Percentiles rank a stretch among this genome's conserved stretches.
These are phyloP conservation scores for Ahaetulla prasina DNA, from an alignment of 2,113 vertebrate genomes.

Conservation along the genomic window DNA sequence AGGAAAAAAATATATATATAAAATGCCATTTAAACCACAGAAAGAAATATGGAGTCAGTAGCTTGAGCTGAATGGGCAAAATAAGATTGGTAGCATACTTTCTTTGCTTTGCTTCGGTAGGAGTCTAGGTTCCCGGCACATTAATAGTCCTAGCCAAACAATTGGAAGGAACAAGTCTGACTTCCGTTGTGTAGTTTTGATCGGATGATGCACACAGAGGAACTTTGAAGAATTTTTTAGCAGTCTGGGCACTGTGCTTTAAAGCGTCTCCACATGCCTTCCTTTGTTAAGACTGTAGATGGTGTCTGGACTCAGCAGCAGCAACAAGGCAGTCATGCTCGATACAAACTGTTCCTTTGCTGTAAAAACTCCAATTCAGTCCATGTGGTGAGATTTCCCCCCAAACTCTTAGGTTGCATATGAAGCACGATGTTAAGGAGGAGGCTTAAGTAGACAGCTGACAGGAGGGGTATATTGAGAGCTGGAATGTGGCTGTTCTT, in stretches of 20 bases:
- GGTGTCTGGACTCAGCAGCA: conserved; percentile 50
- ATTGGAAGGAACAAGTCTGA: conserved; percentile 49
- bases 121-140: conserved; percentile 55
- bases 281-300: conserved; percentile 47
- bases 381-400: conserved; percentile 36
- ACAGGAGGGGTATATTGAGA: conserved; percentile 84
- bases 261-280: conserved; percentile 62
- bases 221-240: conserved; percentile 58
- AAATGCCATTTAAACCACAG: conserved; percentile 52
- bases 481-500: conserved; percentile 77
- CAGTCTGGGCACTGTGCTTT: conserved; percentile 65
- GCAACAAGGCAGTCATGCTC: conserved; percentile 64
- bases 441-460: conserved; percentile 80
- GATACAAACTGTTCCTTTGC: conserved; percentile 55
- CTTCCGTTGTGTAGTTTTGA: conserved; percentile 48
- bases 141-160: conserved; percentile 57
- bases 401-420: conserved; percentile 38
- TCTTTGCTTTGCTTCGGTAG: conserved; percentile 33
- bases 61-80: conserved; percentile 56
- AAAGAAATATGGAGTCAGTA: conserved; percentile 54
- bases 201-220: conserved; percentile 58
- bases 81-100: conserved; percentile 47
- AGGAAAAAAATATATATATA: conserved; percentile 44
- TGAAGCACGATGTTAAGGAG: conserved; percentile 73
- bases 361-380: conserved; percentile 49